Base-by-base conservation (phyloP, 1,140 invertebrate genomes). In the Drosophila gunungcola region DNA sequence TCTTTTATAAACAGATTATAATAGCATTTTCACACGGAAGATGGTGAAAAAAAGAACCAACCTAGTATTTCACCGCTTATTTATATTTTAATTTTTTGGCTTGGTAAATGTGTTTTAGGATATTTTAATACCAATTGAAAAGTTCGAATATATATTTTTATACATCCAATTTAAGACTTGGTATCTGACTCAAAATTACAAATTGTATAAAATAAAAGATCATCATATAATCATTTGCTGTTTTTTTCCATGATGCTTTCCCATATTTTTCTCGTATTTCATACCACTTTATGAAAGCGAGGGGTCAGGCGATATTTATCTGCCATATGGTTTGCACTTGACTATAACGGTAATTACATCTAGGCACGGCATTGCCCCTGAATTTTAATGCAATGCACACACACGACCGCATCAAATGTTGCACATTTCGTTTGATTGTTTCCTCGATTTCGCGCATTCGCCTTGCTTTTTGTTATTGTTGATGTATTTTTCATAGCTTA, bases 281-380 rank as follows among this genome's bases (percentile, higher is more conserved):
- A 75, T 88, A 79, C 76, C 51, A 64, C 64, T 78, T 74, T 74
- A 74, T 76, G 69, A 82, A 82, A 82, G 64, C 65, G 65, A 82
- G 82, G 79, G 80, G 80, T 82, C 80, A 83, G 32, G 36, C 46
- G 70, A 86, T 86, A 88, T 82, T 85, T 85, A 85, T 82, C 82
- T 86, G 48, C 52, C 83, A 76, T 67, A 82, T 78, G 81, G 52
- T 73, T 88, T 86, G 83, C 75, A 79, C 79, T 83, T 88, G 84
- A 88, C 72, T 82, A 89, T 88, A 88, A 88, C 83, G 84, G 83
- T 88, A 88, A 88, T 88, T 84, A 84, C 63, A 64, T 78, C 83
- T 88, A 84, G 72, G 84, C 83, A 88, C 83, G 83, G 53, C 80
- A 88, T 89, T 84, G 84, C 83, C 83, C 83, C 84, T 86, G 83